Conservation (phyloP, 2,797 vertebrate species). For the Enteromius radiatus region DNA sequence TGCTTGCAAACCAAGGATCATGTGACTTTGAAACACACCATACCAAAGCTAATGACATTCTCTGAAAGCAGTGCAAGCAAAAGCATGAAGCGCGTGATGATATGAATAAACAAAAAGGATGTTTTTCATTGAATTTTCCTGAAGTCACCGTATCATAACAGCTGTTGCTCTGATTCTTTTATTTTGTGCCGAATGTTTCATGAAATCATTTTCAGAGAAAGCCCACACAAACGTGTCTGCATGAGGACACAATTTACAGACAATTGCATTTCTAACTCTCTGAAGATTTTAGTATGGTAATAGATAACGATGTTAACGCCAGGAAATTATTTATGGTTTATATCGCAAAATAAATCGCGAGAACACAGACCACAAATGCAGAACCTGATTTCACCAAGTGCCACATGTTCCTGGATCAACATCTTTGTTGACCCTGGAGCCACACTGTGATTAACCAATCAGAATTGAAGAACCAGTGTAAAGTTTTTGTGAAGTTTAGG, state of each 20-base stretch:
- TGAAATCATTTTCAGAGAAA: background rate
- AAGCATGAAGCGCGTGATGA: background rate
- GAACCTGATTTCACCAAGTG: too few species aligned
- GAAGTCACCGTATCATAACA: background rate
- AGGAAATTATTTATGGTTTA: background rate
- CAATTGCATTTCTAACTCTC: background rate
- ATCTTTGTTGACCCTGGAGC: too few species aligned
- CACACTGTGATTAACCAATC: too few species aligned
- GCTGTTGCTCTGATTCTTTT: background rate
- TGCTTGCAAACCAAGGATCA: background rate
- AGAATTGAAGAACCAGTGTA: too few species aligned
- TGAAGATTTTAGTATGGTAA: background rate
- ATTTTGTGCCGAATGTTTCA: background rate
- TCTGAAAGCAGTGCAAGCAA: conserved; percentile 1
- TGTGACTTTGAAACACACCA: background rate
- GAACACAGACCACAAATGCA: too few species aligned
- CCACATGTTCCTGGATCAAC: too few species aligned
- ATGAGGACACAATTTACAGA: background rate
- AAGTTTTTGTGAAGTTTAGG: too few species aligned
- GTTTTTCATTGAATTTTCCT: background rate
- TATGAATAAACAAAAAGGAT: conserved; percentile 9
- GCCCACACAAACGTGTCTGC: background rate
- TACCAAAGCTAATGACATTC: conserved; percentile 17
- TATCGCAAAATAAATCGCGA: background rate
- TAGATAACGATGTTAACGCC: background rate